A percentile compares a stretch with the other conserved stretches of the same genome.
Conservation (phyloP, 2,113 vertebrate species). For the Hemiscyllium ocellatum region DNA sequence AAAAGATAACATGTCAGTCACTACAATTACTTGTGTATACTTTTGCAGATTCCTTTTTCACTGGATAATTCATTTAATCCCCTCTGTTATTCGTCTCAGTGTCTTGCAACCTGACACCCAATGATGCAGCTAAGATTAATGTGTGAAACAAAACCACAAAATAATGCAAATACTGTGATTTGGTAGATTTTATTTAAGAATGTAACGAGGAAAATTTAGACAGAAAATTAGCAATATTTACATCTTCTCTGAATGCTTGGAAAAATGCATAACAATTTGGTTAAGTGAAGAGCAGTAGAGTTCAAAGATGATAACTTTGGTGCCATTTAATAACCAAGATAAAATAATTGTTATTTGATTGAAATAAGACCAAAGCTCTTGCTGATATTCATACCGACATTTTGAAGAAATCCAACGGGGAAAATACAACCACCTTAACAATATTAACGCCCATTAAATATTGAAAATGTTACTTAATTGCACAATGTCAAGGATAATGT, state of each 20-base stretch:
- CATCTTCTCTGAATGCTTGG: background rate
- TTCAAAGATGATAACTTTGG: background rate
- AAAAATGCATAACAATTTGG: background rate
- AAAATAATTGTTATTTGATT: background rate
- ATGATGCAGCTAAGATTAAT: background rate
- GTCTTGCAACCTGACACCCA: background rate
- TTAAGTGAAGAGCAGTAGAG: background rate
- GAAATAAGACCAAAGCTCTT: background rate
- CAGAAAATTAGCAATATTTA: background rate
- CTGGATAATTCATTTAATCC: background rate
- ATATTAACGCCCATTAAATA: background rate
- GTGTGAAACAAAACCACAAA: background rate
- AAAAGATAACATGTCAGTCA: constrained; percentile 28
- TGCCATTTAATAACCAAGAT: background rate
- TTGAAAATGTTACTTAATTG: background rate
- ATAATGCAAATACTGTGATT: too few relatives aligned
- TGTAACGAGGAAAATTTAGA: background rate
- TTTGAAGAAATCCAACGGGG: background rate
- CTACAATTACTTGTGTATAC: background rate
- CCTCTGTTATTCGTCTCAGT: background rate
- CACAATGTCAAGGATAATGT: background rate
- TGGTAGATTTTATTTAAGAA: background rate
- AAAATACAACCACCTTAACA: background rate
- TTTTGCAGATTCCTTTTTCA: background rate
- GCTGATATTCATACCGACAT: background rate